phyloP scores from a whole-genome alignment of 2,797 vertebrate genomes.

The Liasis olivaceus region DNA sequence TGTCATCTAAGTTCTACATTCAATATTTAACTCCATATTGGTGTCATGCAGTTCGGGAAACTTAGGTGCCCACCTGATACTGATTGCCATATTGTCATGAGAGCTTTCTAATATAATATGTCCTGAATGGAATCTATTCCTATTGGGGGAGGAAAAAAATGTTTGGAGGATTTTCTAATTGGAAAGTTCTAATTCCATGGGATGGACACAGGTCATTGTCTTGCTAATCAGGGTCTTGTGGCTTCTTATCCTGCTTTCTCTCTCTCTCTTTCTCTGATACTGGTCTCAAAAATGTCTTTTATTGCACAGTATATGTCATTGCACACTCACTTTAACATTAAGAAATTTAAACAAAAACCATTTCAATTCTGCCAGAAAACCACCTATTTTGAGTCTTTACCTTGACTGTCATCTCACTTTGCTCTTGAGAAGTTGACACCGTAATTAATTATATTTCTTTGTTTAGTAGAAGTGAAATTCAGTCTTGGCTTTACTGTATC shows the following conservation, averaged over 20 bases:
- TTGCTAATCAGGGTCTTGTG: background rate
- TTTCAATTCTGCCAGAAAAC: conserved; percentile 13
- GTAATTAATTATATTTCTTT: conserved; percentile 67
- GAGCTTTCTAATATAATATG: too few species aligned
- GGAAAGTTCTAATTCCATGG: background rate
- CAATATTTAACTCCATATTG: too few species aligned
- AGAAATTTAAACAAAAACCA: conserved; percentile 26
- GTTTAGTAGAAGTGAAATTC: conserved; percentile 58
- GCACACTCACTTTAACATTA: conserved; percentile 30
- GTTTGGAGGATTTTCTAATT: too few species aligned
- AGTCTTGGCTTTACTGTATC: conserved; percentile 43
- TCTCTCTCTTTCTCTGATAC: background rate
- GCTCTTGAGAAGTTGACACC: conserved; percentile 50
- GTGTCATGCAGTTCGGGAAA: too few species aligned
- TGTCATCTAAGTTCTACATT: too few species aligned
- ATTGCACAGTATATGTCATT: conserved; percentile 36
- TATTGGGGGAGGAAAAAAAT: too few species aligned
- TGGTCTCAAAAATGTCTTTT: background rate
- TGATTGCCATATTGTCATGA: too few species aligned
- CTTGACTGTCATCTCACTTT: conserved; percentile 42
- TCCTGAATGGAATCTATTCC: too few species aligned
- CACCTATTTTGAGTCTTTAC: background rate
- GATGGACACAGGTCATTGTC: background rate
- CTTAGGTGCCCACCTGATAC: too few species aligned
- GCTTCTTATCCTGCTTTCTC: background rate